Evolutionary conservation across 2,113 vertebrate genomes (phyloP).

Genomic region (Aspidoscelis tigris): DNA sequence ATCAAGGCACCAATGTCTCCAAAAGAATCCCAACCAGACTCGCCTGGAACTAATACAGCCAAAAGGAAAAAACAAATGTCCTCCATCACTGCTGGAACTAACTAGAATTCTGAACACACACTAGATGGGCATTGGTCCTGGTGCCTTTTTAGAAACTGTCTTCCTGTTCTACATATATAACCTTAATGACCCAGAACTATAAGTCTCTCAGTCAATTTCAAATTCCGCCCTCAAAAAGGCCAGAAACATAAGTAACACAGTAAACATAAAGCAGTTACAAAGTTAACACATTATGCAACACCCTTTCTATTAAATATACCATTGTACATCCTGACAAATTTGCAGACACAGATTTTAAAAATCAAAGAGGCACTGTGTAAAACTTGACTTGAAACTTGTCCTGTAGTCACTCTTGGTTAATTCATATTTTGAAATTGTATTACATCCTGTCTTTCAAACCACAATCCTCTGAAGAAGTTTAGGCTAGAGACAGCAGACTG

Average conservation of each 20-base stretch:
- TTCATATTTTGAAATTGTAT: no score
- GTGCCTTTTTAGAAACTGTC: not conserved
- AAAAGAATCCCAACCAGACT: not conserved
- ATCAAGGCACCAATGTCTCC: not conserved
- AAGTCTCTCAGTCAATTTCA: not conserved
- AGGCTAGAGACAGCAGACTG: no score
- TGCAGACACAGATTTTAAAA: not conserved
- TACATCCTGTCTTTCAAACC: no score
- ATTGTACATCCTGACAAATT: not conserved
- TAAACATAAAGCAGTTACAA: not conserved
- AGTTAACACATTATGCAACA: not conserved
- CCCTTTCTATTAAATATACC: not conserved
- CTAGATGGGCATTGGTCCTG: no score
- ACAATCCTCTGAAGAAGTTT: no score
- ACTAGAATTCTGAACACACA: no score
- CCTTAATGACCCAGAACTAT: not conserved
- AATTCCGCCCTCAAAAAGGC: not conserved
- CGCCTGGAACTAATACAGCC: not conserved
- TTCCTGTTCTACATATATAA: not conserved
- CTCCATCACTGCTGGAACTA: no score
- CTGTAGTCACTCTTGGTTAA: no score
- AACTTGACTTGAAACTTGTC: no score
- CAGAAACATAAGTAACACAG: not conserved
- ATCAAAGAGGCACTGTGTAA: not conserved
- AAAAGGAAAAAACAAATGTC: not conserved